Evolutionary conservation across 2,888 invertebrate species (phyloP), one percentile per base, ranked within the genome.

Genomic region (Camptogramma bilineatum): DNA sequence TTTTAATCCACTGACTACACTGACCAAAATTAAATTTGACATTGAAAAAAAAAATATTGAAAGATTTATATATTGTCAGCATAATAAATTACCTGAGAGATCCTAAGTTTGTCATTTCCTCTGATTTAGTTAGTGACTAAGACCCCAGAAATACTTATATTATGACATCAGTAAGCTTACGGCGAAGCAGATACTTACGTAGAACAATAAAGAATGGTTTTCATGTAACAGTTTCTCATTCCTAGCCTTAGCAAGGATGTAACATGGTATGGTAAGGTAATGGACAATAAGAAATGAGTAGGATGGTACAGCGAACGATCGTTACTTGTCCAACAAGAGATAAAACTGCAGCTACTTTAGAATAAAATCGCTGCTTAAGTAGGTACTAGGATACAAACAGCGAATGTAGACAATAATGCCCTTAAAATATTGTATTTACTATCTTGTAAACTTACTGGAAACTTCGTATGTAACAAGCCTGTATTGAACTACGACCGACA

Each of bases 341-440:
- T 51, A 50, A 46, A 47, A 34, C 10, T 24, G 31, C 46, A 18
- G 55, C 47, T 60, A 55, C 42, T 52, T 58, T 52, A 39, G 51
- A 58, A 70, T 72, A 68, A 70, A 70, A 56, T 62, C 46, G 64
- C 54, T 16, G 54, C 54, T 53, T 68, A 67, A 68, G 66, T 68
- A 67, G 67, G 66, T 47, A 64, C 71, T 72, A 70, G 70, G 63
- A 66, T 59, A 72, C 70, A 61, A 39, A 68, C 65, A 59, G 58
- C 34, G 61, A 66, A 42, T 28, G 50, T 63, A 74, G 72, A 69
- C 80, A 75, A 78, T 80, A 81, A 80, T 79, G 69, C 75, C 77
- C 78, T 82, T 83, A 85, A 83, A 84, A 82, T 85, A 84, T 81
- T 77, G 76, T 79, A 73, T 78, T 80, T 79, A 81, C 78, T 82